phyloP scores from a whole-genome alignment of 2,113 vertebrate genomes.

The Brevimyrus niger region DNA sequence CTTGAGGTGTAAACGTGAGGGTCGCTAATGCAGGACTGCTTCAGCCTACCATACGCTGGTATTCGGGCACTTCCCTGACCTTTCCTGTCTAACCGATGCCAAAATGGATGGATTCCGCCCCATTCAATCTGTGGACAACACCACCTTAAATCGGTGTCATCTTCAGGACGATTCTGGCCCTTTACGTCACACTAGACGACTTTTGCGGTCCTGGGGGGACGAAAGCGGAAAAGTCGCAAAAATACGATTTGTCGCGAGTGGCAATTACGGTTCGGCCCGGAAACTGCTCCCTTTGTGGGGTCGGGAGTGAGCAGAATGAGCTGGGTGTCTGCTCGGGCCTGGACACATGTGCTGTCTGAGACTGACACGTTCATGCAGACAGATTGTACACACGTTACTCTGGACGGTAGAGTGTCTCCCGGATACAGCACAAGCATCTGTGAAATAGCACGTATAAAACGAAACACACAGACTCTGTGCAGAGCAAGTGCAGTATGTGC shows the following conservation, averaged over 20 bases:
- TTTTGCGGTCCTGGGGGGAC: not conserved
- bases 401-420: not conserved
- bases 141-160: not conserved
- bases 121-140: not conserved
- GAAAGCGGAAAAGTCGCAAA: not conserved
- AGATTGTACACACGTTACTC: not conserved
- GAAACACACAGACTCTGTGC: not conserved
- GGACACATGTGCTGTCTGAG: not conserved
- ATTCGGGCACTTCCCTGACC: not conserved
- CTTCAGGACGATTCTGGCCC: not conserved
- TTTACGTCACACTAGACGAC: not conserved
- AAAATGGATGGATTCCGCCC: not conserved
- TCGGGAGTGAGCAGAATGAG: not conserved
- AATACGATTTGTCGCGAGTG: not conserved
- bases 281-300: not conserved
- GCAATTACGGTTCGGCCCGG: not conserved
- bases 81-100: not conserved
- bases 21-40: not conserved
- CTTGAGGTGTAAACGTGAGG: not conserved
- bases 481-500: not conserved
- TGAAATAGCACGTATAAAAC: not conserved
- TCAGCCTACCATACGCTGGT: not conserved
- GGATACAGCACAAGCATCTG: not conserved
- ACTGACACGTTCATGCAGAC: not conserved
- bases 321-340: not conserved